Evolutionary conservation across 2,888 invertebrate genomes (phyloP), one percentile per base, ranked within the genome.

Genomic region (Diploptera punctata): DNA sequence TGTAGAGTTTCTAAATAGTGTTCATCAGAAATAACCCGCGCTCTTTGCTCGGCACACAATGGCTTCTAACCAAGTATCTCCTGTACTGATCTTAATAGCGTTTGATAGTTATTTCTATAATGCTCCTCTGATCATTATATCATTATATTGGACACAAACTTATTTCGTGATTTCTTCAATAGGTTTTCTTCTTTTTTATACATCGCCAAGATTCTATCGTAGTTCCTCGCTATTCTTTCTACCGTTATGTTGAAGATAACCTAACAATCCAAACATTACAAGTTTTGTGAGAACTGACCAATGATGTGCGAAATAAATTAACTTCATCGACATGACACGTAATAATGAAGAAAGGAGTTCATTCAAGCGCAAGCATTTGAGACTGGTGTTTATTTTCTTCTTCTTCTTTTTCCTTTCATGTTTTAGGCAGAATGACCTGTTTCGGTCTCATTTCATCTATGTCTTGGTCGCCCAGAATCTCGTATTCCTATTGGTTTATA

Each of bases 111-210:
- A 31, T 29, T 57, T 57, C 26, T 57, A 57, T 29, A 57, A 57
- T 31, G 29, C 29, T 29, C 5, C 29, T 13, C 29, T 31, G n/a
- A 4, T 65, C 26, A 47, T 65, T 65, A 65, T 26, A 47, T 47
- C 47, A 65, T 65, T 65, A 65, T 47, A 43, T 44, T 47, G 29
- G 24, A 44, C 43, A 44, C 16, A 62, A 19, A 62, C 19, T 65
- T 44, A 18, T 21, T n/a, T 65, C 65, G 65, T 65, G 44, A 65
- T 65, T 65, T 62, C 24, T 54, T 26, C 3, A 26, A 54, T 13
- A 54, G 1, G 54, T 26, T 24, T 13, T 26, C 26, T 54, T 54
- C 26, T 3, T 26, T 7, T n/a, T n/a, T n/a, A n/a, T n/a, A 26
- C 4, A 54, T 54, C 54, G 26, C 54, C n/a, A 26, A 24, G 1